Conservation (phyloP, 2,888 invertebrate genomes). For the Julus scandinavius region DNA sequence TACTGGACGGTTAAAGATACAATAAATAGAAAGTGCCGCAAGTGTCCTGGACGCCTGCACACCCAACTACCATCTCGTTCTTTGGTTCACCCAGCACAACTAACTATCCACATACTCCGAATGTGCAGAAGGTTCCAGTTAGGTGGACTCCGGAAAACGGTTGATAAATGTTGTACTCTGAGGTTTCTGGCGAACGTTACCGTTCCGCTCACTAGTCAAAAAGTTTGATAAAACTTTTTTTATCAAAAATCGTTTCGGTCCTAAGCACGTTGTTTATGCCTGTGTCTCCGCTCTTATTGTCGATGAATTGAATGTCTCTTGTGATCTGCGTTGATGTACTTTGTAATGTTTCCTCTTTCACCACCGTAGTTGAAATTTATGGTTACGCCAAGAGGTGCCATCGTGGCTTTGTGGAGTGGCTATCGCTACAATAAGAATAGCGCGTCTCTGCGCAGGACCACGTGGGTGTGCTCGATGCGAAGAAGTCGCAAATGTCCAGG, state of each 20-base stretch:
- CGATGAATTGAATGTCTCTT: not conserved
- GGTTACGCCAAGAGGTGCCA: not conserved
- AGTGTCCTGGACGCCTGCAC: not conserved
- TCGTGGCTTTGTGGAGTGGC: not conserved
- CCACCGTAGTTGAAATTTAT: not conserved
- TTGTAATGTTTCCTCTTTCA: constrained; percentile 8
- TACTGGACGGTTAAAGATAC: not conserved
- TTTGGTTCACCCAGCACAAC: no score
- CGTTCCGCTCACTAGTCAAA: no score
- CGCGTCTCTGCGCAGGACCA: not conserved
- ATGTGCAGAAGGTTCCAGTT: no score
- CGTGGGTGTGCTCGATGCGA: not conserved
- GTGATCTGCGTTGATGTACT: not conserved
- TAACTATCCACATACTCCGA: no score
- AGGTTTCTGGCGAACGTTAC: no score
- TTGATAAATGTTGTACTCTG: no score
- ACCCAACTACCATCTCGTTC: not conserved
- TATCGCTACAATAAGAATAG: constrained; percentile 27
- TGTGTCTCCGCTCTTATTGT: constrained; percentile 10
- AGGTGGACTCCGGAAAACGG: no score
- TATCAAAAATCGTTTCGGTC: no score
- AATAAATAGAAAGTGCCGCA: not conserved
- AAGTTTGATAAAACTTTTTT: no score
- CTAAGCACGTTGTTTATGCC: not conserved
- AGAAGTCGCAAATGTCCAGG: constrained; percentile 10